Evolutionary conservation across 2,888 invertebrate genomes (phyloP), one percentile per base, ranked within the genome.

Genomic region (Apodemia hepburni): DNA sequence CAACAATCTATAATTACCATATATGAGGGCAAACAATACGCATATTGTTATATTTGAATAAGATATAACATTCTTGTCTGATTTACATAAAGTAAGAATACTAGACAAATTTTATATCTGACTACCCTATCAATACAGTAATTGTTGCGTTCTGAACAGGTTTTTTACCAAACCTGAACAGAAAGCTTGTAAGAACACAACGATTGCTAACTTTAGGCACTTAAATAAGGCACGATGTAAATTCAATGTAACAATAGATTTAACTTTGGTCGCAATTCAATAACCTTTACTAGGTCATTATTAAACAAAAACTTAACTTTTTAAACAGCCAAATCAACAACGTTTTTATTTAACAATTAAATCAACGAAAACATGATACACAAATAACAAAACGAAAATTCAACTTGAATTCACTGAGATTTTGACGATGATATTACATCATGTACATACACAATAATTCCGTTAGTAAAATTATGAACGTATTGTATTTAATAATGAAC

Each of bases 191-290:
- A 29, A 61, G 27, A 60, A 59, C 22, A 59, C 59, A 59, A 59
- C 42, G n/a, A 61, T 17, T 27, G 42, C 51, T 51, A 22, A 22
- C 49, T 22, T 22, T 57, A 61, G 90, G 90, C 88, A 90, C 90
- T 70, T 77, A 84, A 81, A 81, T 61, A 61, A 60, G 58, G 60
- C 58, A 64, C 60, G 58, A 22, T 64, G 63, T 47, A 54, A 58
- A 22, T 51, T 60, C 63, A 54, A 42, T 29, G 12, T 29, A 35
- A 18, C 58, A 59, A 58, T 22, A 60, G 62, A 65, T 60, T 66
- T 18, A 68, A 66, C 62, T 38, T 60, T 49, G 59, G 57, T 51
- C 22, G 18, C 51, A 18, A 51, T 18, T 22, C 4, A 18, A 22
- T 57, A 63, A 22, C 22, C 17, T 42, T 27, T 47, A 33, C 68